A percentile compares a stretch with the other conserved stretches of the same genome.
These are phyloP conservation scores for Xenopus laevis DNA, from an alignment of 2,113 vertebrate genomes.

Conservation along the genomic window DNA sequence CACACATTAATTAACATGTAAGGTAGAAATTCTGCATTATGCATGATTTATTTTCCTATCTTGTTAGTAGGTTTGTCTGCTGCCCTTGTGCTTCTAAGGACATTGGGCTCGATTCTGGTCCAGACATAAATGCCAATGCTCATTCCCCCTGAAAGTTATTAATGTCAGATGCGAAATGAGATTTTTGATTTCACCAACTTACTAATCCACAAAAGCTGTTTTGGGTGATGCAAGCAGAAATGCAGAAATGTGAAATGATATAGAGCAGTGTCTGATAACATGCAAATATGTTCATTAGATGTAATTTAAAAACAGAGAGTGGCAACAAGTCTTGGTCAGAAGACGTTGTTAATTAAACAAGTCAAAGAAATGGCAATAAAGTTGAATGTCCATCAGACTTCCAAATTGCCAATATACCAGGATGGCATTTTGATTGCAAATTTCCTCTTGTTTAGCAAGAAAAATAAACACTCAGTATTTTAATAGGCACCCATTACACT, in stretches of 20 bases:
- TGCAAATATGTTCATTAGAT: slow-evolving; percentile 63
- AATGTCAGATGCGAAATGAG: slow-evolving; percentile 82
- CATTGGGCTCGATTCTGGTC: slow-evolving; percentile 73
- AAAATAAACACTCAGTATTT: slow-evolving; percentile 13
- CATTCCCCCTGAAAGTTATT: slow-evolving; percentile 81
- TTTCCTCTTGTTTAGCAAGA: background rate
- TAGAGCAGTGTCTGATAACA: slow-evolving; percentile 60
- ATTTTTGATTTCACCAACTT: slow-evolving; percentile 81
- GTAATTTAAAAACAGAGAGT: slow-evolving; percentile 59
- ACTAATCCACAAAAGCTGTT: slow-evolving; percentile 65
- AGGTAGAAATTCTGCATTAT: slow-evolving; percentile 85
- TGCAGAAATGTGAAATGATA: slow-evolving; percentile 60
- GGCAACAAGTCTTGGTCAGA: slow-evolving; percentile 63
- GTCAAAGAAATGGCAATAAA: slow-evolving; percentile 57
- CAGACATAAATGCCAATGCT: slow-evolving; percentile 78
- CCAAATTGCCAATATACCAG: slow-evolving; percentile 22
- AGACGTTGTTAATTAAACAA: slow-evolving; percentile 65
- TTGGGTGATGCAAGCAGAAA: slow-evolving; percentile 66
- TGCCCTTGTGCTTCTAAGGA: slow-evolving; percentile 78
- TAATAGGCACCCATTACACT: slow-evolving; percentile 15
- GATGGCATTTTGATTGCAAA: slow-evolving; percentile 33
- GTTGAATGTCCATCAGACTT: slow-evolving; percentile 46
- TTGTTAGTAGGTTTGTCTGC: slow-evolving; percentile 74
- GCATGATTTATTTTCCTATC: slow-evolving; percentile 85
- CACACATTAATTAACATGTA: slow-evolving; percentile 89